phyloP scores from a whole-genome alignment of 64 coral and sea anemone genomes.

The Acropora tenuis region DNA sequence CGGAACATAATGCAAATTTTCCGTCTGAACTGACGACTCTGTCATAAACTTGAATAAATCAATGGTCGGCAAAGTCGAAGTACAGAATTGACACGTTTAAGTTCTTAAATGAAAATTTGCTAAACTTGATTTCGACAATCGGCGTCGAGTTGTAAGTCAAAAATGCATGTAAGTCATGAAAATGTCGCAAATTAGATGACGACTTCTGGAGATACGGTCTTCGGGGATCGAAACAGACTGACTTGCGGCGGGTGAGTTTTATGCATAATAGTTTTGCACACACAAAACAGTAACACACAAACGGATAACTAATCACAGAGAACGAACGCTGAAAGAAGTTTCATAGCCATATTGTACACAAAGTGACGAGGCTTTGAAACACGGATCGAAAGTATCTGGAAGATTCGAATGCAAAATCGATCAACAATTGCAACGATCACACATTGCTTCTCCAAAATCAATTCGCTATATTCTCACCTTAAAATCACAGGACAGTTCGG shows the following conservation, averaged over 20 bases:
- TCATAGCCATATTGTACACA: background rate
- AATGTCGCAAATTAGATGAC: background rate
- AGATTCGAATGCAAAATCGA: background rate
- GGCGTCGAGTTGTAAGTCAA: background rate
- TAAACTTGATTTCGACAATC: background rate
- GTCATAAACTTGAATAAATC: background rate
- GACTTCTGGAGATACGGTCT: background rate
- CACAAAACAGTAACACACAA: background rate
- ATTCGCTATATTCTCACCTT: conserved; percentile 67
- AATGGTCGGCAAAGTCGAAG: background rate
- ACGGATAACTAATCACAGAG: background rate
- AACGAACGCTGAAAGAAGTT: background rate
- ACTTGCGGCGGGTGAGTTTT: background rate
- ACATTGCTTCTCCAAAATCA: no score
- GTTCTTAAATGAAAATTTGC: background rate
- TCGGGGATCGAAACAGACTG: background rate
- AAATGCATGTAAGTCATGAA: background rate
- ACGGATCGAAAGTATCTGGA: background rate
- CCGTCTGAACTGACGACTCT: background rate
- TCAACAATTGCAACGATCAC: background rate
- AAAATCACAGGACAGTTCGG: conserved; percentile 97
- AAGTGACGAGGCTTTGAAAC: background rate
- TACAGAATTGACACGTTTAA: background rate
- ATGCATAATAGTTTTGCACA: background rate
- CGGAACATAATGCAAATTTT: background rate